phyloP scores from a whole-genome alignment of 2,888 invertebrate species.

The Ceriagrion tenellum region DNA sequence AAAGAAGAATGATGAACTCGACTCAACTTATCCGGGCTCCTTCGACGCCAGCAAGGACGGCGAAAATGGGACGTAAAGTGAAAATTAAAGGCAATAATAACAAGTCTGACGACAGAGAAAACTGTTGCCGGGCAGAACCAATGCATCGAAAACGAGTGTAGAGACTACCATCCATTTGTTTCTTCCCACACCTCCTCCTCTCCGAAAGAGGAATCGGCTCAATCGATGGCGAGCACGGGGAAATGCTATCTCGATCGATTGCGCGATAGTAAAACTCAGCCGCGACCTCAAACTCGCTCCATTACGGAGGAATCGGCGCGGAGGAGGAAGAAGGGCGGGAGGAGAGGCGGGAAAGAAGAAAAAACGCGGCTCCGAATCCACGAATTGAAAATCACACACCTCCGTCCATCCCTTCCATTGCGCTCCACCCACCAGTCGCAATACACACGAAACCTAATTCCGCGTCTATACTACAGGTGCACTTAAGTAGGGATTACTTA shows the following conservation, averaged over 20 bases:
- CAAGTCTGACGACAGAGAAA: neutral
- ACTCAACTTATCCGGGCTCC: no score
- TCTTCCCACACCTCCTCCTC: neutral
- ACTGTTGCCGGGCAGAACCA: neutral
- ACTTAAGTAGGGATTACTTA: no score
- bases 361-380: neutral
- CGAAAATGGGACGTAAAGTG: neutral
- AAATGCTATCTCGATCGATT: constrained; percentile 12
- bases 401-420: neutral
- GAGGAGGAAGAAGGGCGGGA: neutral
- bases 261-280: neutral
- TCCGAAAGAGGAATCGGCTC: neutral
- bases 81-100: neutral
- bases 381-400: neutral
- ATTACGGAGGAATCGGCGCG: neutral
- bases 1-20: no score
- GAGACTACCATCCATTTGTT: neutral
- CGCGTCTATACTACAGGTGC: no score
- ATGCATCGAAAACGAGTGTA: neutral
- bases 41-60: no score
- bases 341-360: neutral
- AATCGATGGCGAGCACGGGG: neutral
- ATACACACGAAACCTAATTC: no score
- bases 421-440: no score
- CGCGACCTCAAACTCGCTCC: neutral